Evolutionary conservation across 1,140 invertebrate species (phyloP).

Genomic region (Camponotus pennsylvanicus): DNA sequence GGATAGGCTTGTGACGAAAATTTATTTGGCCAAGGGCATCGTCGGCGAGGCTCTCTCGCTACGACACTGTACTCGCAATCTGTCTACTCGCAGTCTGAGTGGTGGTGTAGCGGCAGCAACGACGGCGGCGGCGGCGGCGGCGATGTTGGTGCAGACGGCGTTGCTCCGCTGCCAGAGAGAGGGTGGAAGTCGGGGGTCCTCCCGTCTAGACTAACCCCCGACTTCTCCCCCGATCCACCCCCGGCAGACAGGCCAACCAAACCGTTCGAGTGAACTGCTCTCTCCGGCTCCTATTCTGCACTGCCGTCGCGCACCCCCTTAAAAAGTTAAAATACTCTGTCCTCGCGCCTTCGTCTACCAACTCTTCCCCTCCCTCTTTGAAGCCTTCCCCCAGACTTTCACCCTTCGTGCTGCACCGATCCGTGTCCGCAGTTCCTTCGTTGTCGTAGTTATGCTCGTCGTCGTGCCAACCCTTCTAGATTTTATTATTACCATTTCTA

Average conservation of each 20-base stretch:
- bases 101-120: constrained; percentile 73
- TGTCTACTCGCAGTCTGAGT: constrained; percentile 83
- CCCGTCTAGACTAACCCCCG: constrained; percentile 83
- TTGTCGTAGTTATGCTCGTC: constrained; percentile 35
- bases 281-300: constrained; percentile 71
- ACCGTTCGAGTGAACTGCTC: constrained; percentile 84
- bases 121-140: constrained; percentile 46
- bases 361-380: constrained; percentile 6
- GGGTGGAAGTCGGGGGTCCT: constrained; percentile 77
- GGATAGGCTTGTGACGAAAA: constrained; percentile 35
- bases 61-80: constrained; percentile 83
- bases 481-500: constrained; percentile 84
- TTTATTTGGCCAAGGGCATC: constrained; percentile 59
- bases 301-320: constrained; percentile 76
- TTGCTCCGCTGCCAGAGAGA: constrained; percentile 63
- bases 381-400: constrained; percentile 58
- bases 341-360: constrained; percentile 76
- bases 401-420: constrained; percentile 55
- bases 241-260: constrained; percentile 82
- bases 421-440: constrained; percentile 41
- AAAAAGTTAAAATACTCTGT: constrained; percentile 85
- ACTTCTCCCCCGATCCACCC: constrained; percentile 70
- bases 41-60: constrained; percentile 69
- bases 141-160: constrained; percentile 68
- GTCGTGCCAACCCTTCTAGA: constrained; percentile 76